Evolutionary conservation across 2,797 vertebrate species (phyloP), one percentile per base, ranked within the genome.

Genomic region (Scyliorhinus canicula): DNA sequence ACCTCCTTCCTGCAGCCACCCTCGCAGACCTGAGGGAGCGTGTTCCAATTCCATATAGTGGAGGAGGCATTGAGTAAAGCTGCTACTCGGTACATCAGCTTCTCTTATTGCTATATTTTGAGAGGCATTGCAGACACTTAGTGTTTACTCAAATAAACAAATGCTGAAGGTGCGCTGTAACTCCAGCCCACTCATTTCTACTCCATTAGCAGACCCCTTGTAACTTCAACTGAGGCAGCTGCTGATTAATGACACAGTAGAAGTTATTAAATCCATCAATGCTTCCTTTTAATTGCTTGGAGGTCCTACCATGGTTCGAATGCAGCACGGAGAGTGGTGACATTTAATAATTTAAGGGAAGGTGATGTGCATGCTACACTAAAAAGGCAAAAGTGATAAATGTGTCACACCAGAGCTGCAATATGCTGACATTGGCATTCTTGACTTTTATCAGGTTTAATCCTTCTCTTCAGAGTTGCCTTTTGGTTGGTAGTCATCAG

Each of bases 301-400:
- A 26, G n/a, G n/a, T 31, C 88, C n/a, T 63, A 16, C 57, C 57
- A 63, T 35, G 19, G 40, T 44, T 82, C 40, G 1, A 47, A 19
- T 82, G 40, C 77, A 82, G 77, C 60, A 21, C 57, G 40, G 88
- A n/a, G n/a, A 91, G 21, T 44, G n/a, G 16, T 63, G 57, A 40
- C 35, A 63, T 91, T 91, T 91, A n/a, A 63, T 24, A 40, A 91
- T 60, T 35, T 91, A 35, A 35, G 28, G 28, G 28, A 16, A 12
- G 44, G 44, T 52, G 31, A 60, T 90, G 28, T 57, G 57, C n/a
- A 16, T 3, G 35, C n/a, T 63, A 19, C 55, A 44, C 19, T 91
- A 12, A 63, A n/a, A 91, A 91, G 88, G n/a, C 57, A 91, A 40
- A 88, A 91, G 19, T 91, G n/a, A 40, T 63, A n/a, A 63, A 91